Evolutionary conservation across 2,888 invertebrate species (phyloP).

Genomic region (Sceliomorpha sp.): DNA sequence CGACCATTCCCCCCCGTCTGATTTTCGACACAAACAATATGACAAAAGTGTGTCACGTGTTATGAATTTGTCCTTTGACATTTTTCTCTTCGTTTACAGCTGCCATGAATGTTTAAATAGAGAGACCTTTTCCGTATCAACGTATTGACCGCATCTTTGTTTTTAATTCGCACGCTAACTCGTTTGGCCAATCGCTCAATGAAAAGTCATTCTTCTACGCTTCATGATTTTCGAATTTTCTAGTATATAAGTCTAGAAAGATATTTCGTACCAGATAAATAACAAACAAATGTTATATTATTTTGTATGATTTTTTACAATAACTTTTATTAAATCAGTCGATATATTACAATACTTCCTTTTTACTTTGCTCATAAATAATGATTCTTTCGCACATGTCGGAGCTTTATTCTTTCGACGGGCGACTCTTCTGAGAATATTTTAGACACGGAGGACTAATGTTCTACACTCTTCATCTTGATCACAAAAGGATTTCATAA

Average conservation of each 20-base stretch:
- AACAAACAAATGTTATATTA: too few relatives aligned
- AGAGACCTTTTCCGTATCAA: constrained; percentile 15
- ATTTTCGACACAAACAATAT: constrained; percentile 41
- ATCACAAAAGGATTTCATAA: constrained; percentile 46
- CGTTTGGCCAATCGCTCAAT: too few relatives aligned
- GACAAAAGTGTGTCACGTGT: constrained; percentile 37
- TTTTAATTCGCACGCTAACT: too few relatives aligned
- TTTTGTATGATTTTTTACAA: too few relatives aligned
- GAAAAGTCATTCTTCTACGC: too few relatives aligned
- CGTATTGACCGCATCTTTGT: too few relatives aligned
- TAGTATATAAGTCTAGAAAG: too few relatives aligned
- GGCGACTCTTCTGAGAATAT: constrained; percentile 33
- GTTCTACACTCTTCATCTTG: constrained; percentile 30
- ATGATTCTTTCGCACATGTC: neutral
- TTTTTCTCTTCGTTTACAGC: constrained; percentile 47
- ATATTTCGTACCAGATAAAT: too few relatives aligned
- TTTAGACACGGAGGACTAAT: constrained; percentile 41
- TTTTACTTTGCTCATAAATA: constrained; percentile 6
- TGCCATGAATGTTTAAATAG: constrained; percentile 49
- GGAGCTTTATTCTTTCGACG: constrained; percentile 5
- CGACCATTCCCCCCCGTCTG: constrained; percentile 28
- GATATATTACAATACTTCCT: neutral
- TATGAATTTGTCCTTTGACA: constrained; percentile 21
- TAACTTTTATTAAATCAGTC: too few relatives aligned
- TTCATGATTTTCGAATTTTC: too few relatives aligned